Base-by-base conservation (phyloP, 1,140 invertebrate species). In the Drosophila fuyamai region DNA sequence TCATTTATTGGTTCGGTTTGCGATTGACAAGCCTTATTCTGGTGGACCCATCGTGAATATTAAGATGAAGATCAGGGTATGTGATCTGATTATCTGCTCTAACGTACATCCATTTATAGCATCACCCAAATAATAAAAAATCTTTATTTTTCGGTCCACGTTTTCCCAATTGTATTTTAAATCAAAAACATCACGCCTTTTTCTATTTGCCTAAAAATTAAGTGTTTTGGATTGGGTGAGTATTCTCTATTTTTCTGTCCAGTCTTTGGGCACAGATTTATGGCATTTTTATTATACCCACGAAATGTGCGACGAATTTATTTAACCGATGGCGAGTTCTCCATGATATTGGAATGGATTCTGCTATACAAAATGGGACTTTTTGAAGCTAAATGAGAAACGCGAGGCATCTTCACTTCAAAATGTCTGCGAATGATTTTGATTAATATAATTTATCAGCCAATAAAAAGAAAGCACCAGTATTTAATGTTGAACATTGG, bases 281-380 rank as follows among this genome's bases (percentile, higher is more conserved):
- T 85, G 54, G 65, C 78, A 56, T 71, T 86, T 85, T 85, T 79
- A 86, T 66, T 59, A 59, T 71, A 36, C 46, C 41, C 29, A 12
- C 40, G 23, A 68, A 71, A 66, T 81, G 81, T 78, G 81, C 53
- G 47, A 48, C 57, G 82, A 81, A 86, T 85, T 75, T 71, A 56
- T 75, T 81, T 70, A 66, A 75, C 66, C 60, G 61, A 59, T 38
- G 29, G 23, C 23, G 53, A 23, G 41, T 58, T 38, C 47, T 27
- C 48, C 12, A 46, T 32, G 41, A 47, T 43, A 53, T 55, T 54
- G 67, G 23, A 16, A 10, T 57, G 47, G 14, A 48, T 36, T 43
- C 16, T 6, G 23, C n/a, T n/a, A 41, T 32, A 40, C 8, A 27
- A 38, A 14, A 29, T 41, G 14, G 40, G 6, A 18, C 32, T 32